These are phyloP conservation scores for Channa maculata DNA, from an alignment of 2,113 vertebrate genomes.

Conservation along the genomic window DNA sequence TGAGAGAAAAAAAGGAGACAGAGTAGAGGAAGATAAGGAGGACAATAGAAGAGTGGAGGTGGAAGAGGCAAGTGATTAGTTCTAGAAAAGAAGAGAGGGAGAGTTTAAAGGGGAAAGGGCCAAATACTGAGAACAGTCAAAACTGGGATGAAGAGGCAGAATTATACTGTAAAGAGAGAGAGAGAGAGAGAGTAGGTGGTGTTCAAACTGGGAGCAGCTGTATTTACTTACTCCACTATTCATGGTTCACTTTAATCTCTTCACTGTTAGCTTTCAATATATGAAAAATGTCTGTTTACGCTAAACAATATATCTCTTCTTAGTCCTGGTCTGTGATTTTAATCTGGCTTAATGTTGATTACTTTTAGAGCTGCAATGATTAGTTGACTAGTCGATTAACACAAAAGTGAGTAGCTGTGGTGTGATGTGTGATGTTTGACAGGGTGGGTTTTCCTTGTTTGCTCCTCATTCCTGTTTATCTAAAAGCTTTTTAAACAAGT, in stretches of 20 bases:
- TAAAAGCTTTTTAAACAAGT: conserved; percentile 27
- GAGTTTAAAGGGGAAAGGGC: conserved; percentile 5
- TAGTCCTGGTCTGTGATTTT: too few relatives aligned
- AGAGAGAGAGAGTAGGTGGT: conserved; percentile 44
- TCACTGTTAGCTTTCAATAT: background rate
- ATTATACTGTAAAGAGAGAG: background rate
- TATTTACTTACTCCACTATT: conserved; percentile 1
- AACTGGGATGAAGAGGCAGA: conserved; percentile 6
- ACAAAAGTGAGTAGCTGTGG: background rate
- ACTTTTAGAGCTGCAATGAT: too few relatives aligned
- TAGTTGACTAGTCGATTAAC: too few relatives aligned
- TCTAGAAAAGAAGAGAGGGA: conserved; percentile 12
- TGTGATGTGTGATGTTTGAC: background rate
- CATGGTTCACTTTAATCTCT: conserved; percentile 15
- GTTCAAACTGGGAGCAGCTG: conserved; percentile 44
- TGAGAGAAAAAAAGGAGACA: background rate
- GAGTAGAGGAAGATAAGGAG: background rate
- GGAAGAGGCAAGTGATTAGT: conserved; percentile 34
- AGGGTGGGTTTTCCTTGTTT: background rate
- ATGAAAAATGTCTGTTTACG: background rate
- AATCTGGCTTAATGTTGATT: too few relatives aligned
- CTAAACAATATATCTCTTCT: too few relatives aligned
- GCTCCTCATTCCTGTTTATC: background rate
- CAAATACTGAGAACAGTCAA: conserved; percentile 6
- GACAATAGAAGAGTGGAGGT: conserved; percentile 13